phyloP scores from a whole-genome alignment of 2,888 invertebrate species.

The Cylindroiulus punctatus region DNA sequence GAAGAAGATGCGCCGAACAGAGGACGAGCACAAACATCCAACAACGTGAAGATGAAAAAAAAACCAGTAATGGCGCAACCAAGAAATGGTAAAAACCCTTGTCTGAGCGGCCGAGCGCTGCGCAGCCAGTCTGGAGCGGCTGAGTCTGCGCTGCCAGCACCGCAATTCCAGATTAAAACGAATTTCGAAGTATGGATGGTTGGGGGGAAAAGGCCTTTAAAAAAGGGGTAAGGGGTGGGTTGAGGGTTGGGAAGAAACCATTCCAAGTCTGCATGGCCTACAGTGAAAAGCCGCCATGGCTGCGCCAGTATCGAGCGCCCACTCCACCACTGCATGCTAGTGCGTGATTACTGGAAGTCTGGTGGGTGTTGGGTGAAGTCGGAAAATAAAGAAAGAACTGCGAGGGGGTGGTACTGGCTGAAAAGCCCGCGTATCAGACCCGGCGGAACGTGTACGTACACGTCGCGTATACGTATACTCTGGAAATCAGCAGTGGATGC shows the following conservation, averaged over 20 bases:
- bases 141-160: background rate
- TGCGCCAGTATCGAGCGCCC: background rate
- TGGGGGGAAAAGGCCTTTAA: background rate
- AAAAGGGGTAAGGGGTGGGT: background rate
- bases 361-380: no score
- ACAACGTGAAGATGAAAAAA: background rate
- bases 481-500: no score
- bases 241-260: background rate
- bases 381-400: no score
- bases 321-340: background rate
- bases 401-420: no score
- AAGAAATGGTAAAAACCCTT: background rate
- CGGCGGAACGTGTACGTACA: no score
- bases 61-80: background rate
- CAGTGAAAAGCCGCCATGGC: background rate
- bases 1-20: background rate
- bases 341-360: background rate
- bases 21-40: background rate
- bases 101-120: background rate
- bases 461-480: no score
- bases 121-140: background rate
- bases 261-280: background rate
- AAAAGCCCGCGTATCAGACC: no score
- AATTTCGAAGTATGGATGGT: background rate
- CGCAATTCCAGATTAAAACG: background rate